phyloP scores from a whole-genome alignment of 2,113 vertebrate species.

The Apaloderma vittatum region DNA sequence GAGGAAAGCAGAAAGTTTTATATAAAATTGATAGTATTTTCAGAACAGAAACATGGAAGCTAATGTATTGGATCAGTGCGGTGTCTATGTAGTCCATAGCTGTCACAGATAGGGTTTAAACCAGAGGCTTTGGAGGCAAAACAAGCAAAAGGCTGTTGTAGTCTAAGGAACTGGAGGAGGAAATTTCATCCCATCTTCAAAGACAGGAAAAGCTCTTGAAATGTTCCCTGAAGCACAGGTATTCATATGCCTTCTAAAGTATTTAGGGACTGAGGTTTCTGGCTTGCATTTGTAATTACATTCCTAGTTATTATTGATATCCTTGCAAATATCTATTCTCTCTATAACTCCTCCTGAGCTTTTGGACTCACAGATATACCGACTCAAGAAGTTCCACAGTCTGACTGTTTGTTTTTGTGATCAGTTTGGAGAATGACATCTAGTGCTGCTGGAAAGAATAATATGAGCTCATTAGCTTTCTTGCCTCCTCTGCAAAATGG shows the following conservation, averaged over 20 bases:
- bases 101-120: not conserved
- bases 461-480: not conserved
- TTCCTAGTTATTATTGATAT: not conserved
- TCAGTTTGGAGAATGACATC: not conserved
- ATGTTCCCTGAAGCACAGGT: not conserved
- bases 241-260: not conserved
- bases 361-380: not conserved
- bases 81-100: not conserved
- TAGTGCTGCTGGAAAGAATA: not conserved
- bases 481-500: not conserved
- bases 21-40: constrained; percentile 42
- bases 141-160: not conserved
- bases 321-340: not conserved
- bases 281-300: not conserved
- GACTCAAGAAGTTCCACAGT: not conserved
- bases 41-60: not conserved
- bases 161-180: not conserved
- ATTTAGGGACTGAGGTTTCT: not conserved
- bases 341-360: not conserved
- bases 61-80: not conserved
- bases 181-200: not conserved
- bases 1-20: constrained; percentile 21
- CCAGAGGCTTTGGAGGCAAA: not conserved
- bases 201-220: not conserved
- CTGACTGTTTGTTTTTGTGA: not conserved